Percentiles rank a stretch among this genome's conserved stretches.
phyloP scores from a whole-genome alignment of 2,888 invertebrate species.

The Punctoribates punctum region DNA sequence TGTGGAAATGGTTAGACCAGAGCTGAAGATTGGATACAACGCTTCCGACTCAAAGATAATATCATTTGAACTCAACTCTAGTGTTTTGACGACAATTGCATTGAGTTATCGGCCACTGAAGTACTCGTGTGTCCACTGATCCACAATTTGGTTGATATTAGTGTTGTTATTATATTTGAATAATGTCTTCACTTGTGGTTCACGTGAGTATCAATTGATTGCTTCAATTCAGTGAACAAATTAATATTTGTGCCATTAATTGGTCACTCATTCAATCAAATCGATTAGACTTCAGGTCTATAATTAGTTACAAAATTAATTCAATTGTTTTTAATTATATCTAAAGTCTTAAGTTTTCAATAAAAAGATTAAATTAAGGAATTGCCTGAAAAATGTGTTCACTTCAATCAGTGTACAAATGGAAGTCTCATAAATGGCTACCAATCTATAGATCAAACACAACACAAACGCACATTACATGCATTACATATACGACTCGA shows the following conservation, averaged over 20 bases:
- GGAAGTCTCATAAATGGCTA: slow-evolving; percentile 5
- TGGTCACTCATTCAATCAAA: not conserved
- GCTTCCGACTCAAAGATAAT: not conserved
- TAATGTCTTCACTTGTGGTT: not conserved
- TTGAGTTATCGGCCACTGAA: not conserved
- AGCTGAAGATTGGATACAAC: not conserved
- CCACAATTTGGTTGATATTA: not conserved
- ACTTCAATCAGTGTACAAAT: not conserved
- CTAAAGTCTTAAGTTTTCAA: not conserved
- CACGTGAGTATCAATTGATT: not conserved
- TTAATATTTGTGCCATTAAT: not conserved
- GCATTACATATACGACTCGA: not conserved
- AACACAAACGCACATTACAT: slow-evolving; percentile 2
- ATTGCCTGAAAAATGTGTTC: not conserved
- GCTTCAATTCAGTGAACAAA: not conserved
- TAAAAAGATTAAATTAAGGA: slow-evolving; percentile 9
- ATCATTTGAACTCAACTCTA: not conserved
- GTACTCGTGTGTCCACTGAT: not conserved
- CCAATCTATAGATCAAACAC: slow-evolving; percentile 16
- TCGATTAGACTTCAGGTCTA: not conserved
- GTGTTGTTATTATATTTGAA: not conserved
- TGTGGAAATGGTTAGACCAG: not conserved
- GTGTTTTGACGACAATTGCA: not conserved
- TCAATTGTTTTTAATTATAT: not conserved
- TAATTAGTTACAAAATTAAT: not conserved